Percentiles rank a stretch among this genome's conserved stretches.
phyloP scores from a whole-genome alignment of 2,113 vertebrate genomes.

The Mixornis gularis region DNA sequence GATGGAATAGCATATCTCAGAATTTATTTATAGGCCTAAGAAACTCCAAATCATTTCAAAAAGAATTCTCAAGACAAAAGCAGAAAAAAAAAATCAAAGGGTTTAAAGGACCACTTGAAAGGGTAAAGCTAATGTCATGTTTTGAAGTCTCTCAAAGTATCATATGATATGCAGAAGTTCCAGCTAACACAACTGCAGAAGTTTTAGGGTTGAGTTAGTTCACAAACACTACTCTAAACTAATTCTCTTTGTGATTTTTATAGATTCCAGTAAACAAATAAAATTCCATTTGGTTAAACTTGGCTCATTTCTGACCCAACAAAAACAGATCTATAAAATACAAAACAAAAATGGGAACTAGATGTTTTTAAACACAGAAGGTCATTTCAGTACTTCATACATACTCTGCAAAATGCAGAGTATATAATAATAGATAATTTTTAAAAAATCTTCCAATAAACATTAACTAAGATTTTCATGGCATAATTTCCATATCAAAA shows the following conservation, averaged over 20 bases:
- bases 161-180: not conserved
- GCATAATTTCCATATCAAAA: not conserved
- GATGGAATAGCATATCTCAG: not conserved
- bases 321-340: not conserved
- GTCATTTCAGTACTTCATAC: not conserved
- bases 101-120: not conserved
- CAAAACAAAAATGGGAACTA: not conserved
- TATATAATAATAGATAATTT: no score
- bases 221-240: not conserved
- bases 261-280: constrained; percentile 7
- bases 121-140: not conserved
- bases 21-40: not conserved
- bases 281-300: not conserved
- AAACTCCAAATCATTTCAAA: not conserved
- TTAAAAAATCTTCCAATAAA: not conserved
- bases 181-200: not conserved
- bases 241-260: not conserved
- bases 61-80: not conserved
- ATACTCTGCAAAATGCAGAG: not conserved
- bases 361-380: not conserved
- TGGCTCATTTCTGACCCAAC: not conserved
- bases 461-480: not conserved
- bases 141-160: not conserved
- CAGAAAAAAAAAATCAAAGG: not conserved
- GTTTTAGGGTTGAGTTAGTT: not conserved